Evolutionary conservation across 2,113 vertebrate species (phyloP).

Genomic region (Agelaius phoeniceus): DNA sequence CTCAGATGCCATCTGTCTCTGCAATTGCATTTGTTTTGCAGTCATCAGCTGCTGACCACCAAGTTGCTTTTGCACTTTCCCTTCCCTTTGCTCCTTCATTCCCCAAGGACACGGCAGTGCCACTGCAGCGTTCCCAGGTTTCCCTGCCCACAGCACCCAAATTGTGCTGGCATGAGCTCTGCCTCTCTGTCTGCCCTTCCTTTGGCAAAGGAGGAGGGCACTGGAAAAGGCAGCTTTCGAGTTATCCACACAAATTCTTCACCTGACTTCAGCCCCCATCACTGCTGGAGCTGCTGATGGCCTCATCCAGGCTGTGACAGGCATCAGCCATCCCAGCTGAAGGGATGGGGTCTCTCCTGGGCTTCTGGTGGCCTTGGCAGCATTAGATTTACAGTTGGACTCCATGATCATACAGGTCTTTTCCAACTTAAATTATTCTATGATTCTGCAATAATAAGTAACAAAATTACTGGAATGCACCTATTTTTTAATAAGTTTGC

Average conservation of each 20-base stretch:
- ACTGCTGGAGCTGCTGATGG: neutral
- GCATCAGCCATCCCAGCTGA: neutral
- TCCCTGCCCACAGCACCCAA: neutral
- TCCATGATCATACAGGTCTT: accelerated
- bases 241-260: neutral
- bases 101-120: neutral
- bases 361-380: neutral
- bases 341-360: neutral
- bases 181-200: neutral
- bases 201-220: neutral
- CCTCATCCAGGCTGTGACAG: neutral
- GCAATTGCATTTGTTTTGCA: neutral
- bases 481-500: neutral
- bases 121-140: accelerated
- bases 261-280: neutral
- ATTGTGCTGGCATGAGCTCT: neutral
- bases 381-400: neutral
- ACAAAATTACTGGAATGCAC: neutral
- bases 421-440: neutral
- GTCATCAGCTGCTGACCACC: neutral
- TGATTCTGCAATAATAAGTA: neutral
- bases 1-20: neutral
- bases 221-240: neutral
- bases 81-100: neutral
- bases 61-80: neutral